Evolutionary conservation across 2,113 vertebrate genomes (phyloP).

Genomic region (Notarius quadriscutis): DNA sequence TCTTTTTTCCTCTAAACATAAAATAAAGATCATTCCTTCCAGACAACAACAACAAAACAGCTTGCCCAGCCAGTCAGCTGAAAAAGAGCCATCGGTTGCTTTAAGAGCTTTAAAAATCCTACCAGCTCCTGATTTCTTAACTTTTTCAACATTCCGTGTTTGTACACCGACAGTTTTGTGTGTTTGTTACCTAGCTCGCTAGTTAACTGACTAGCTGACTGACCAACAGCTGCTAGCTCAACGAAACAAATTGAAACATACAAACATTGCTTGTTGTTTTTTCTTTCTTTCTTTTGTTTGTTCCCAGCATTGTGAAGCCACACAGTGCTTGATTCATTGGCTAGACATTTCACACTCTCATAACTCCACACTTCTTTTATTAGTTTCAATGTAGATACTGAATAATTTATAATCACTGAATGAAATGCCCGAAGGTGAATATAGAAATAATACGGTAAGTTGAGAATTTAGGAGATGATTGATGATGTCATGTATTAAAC

Average conservation of each 20-base stretch:
- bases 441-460: not conserved
- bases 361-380: not conserved
- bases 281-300: not conserved
- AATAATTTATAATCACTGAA: not conserved
- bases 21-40: too few relatives aligned
- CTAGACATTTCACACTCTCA: not conserved
- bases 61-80: too few relatives aligned
- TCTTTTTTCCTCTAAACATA: not conserved
- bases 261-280: not conserved
- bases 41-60: too few relatives aligned
- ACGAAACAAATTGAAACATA: not conserved
- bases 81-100: not conserved
- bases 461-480: not conserved
- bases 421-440: not conserved
- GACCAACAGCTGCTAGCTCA: not conserved
- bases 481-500: not conserved
- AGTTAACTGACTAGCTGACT: not conserved
- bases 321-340: not conserved
- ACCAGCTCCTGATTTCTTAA: not conserved
- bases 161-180: not conserved
- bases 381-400: not conserved
- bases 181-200: not conserved
- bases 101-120: not conserved
- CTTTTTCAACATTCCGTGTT: not conserved
- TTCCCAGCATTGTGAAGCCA: not conserved